Conservation (phyloP, 1,140 invertebrate genomes). For the Diploscapter pachys region DNA sequence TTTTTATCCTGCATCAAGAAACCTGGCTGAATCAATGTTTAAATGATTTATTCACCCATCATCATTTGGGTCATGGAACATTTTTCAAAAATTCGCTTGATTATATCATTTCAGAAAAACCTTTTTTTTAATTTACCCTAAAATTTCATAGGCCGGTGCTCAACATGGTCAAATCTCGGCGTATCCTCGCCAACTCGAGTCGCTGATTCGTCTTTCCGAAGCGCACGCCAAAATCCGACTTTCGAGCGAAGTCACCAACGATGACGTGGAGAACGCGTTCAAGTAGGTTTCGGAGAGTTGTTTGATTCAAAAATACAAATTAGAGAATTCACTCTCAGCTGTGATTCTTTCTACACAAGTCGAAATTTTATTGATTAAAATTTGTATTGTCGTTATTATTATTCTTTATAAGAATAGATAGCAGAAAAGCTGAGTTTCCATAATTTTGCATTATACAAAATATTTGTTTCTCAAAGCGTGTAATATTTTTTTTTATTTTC, state of each 20-base stretch:
- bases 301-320: too few species aligned
- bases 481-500: conserved; percentile 9
- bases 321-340: background rate
- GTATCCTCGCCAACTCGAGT: conserved; percentile 94
- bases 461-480: conserved; percentile 9
- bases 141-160: conserved; percentile 67
- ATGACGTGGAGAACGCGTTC: conserved; percentile 91
- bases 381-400: background rate
- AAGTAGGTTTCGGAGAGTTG: conserved; percentile 63
- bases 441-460: too few species aligned
- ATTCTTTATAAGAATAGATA: background rate
- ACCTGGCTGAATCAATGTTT: too few species aligned
- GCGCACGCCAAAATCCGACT: conserved; percentile 92
- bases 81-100: background rate
- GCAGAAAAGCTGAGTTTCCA: too few species aligned
- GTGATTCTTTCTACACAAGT: conserved; percentile 49
- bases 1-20: too few species aligned
- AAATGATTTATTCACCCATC: background rate
- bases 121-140: background rate
- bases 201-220: conserved; percentile 88
- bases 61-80: background rate
- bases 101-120: background rate
- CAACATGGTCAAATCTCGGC: conserved; percentile 90
- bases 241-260: conserved; percentile 73
- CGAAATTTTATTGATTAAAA: conserved; percentile 12